Evolutionary conservation across 2,113 vertebrate species (phyloP), one percentile per base, ranked within the genome.

Genomic region (Dryoscopus gambensis): DNA sequence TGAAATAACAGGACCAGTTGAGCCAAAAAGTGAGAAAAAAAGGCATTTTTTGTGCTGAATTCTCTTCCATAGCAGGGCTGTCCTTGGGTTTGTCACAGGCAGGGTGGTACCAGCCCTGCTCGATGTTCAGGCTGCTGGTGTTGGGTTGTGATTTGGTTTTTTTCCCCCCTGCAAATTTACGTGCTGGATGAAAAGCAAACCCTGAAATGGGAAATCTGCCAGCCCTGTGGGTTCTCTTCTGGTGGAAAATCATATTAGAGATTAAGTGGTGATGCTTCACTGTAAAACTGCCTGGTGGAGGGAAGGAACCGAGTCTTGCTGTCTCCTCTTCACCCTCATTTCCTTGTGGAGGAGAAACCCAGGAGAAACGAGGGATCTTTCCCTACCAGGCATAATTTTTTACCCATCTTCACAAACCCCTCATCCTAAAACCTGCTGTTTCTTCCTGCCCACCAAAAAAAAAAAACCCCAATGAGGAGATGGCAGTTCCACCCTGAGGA

Each of bases 151-250:
- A 57, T 64, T 30, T 49, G 35, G 33, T 15, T 46, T 46, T 47
- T 35, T 11, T 2, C 0, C 3, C 42, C 35, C n/a, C 53, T 86
- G 60, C 20, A 81, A 78, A 90, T 93, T 42, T 65, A 49, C 56
- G 52, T 31, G 15, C 39, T 70, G 55, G 85, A 69, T 67, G 85
- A 90, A 77, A 93, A 90, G 40, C 87, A 89, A 95, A 25, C 64
- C 63, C 75, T 89, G 90, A 33, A 89, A 21, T 40, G 89, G 95
- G 91, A 91, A 80, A 86, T 64, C 50, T 90, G 92, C 95, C 87
- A 88, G 39, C 39, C 62, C 79, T 12, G 6, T 28, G 53, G 37
- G n/a, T 80, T 87, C 18, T 87, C 44, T 79, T 69, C 42, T 75
- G 79, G 91, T 83, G 64, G 85, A 73, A 91, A 93, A 95, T 94